These are phyloP conservation scores for Hydrochoerus hydrochaeris DNA, from an alignment of 2,113 vertebrate species.

Conservation along the genomic window DNA sequence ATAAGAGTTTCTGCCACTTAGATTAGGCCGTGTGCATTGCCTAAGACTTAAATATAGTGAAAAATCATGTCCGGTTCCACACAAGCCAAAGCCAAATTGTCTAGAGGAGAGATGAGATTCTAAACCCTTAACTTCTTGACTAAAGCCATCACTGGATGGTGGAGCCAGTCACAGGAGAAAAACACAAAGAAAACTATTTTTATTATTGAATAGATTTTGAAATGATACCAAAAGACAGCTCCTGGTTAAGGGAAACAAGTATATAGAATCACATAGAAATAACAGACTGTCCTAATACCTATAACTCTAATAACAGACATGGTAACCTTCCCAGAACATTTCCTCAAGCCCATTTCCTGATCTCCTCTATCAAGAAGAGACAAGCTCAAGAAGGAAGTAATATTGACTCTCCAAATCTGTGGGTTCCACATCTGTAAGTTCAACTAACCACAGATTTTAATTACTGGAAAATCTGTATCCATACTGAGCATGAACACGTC, in stretches of 20 bases:
- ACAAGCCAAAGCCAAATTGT: neutral
- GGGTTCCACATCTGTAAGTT: neutral
- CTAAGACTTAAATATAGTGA: neutral
- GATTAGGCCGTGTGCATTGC: neutral
- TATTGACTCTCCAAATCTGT: neutral
- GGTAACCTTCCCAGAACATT: neutral
- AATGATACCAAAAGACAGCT: neutral
- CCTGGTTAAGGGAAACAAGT: neutral
- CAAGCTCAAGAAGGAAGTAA: neutral
- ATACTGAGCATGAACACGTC: neutral
- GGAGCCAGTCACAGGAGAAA: neutral
- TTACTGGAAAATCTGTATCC: neutral
- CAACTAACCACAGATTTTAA: neutral
- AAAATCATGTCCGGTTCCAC: neutral
- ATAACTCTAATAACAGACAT: neutral
- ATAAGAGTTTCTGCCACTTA: neutral
- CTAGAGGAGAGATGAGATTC: neutral
- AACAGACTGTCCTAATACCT: neutral
- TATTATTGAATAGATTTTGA: neutral
- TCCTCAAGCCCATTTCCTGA: neutral
- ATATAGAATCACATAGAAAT: neutral
- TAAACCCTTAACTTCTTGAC: neutral
- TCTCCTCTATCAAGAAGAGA: neutral
- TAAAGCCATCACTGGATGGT: neutral
- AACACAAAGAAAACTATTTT: neutral